Percentiles rank a stretch among this genome's conserved stretches.
phyloP scores from a whole-genome alignment of 2,888 invertebrate genomes.

The Drosophila atripex region DNA sequence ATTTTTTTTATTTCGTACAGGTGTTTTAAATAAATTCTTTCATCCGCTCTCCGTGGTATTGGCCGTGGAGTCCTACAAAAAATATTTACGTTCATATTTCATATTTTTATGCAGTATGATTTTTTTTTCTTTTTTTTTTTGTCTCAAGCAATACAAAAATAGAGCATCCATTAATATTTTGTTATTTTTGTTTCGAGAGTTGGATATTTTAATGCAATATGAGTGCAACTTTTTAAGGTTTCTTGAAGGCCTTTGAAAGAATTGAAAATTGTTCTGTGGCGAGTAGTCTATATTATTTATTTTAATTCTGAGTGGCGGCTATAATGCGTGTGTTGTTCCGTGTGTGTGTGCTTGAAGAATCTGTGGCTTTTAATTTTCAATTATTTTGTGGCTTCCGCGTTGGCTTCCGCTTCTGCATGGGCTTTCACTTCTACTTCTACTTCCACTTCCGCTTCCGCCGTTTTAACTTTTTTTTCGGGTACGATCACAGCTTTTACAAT shows the following conservation, averaged over 20 bases:
- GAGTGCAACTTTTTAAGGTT: slow-evolving; percentile 7
- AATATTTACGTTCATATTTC: slow-evolving; percentile 19
- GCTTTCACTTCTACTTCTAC: slow-evolving; percentile 15
- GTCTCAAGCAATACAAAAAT: slow-evolving; percentile 51
- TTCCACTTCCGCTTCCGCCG: slow-evolving; percentile 15
- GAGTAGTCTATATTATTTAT: slow-evolving; percentile 4
- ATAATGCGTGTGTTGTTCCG: not conserved
- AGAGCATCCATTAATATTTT: slow-evolving; percentile 31
- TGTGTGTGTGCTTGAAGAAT: slow-evolving; percentile 20
- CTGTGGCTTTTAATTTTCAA: slow-evolving; percentile 38
- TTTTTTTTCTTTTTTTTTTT: slow-evolving; percentile 14
- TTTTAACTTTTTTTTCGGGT: slow-evolving; percentile 34
- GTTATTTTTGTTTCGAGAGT: slow-evolving; percentile 3
- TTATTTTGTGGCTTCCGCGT: slow-evolving; percentile 3
- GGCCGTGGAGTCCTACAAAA: slow-evolving; percentile 33
- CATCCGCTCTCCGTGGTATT: not conserved
- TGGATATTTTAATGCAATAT: slow-evolving; percentile 26
- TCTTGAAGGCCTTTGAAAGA: slow-evolving; percentile 56
- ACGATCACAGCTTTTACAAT: slow-evolving; percentile 77
- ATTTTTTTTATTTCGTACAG: slow-evolving; percentile 46
- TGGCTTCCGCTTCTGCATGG: slow-evolving; percentile 2
- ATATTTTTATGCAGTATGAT: slow-evolving; percentile 18
- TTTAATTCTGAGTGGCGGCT: slow-evolving; percentile 14
- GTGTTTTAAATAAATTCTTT: slow-evolving; percentile 44
- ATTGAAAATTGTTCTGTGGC: slow-evolving; percentile 47